Evolutionary conservation across 1,140 invertebrate genomes (phyloP).

Genomic region (Sminthurinus signatus): DNA sequence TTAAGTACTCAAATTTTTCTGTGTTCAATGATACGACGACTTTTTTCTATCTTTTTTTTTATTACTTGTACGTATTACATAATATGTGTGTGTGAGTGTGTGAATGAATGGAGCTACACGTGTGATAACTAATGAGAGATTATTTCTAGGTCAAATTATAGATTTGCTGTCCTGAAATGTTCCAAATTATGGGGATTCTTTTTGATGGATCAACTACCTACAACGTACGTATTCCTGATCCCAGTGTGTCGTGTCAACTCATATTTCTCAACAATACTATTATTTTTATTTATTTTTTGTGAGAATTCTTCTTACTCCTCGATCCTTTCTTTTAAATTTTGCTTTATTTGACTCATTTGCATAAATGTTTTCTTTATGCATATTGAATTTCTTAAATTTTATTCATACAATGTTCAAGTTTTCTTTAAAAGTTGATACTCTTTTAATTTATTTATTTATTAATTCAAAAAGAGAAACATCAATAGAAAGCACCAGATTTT

Average conservation of each 20-base stretch:
- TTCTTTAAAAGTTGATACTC: too few relatives aligned
- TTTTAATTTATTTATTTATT: too few relatives aligned
- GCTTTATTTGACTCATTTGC: too few relatives aligned
- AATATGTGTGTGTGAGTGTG: conserved; percentile 21
- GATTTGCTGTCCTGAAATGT: conserved; percentile 15
- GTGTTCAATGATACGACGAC: conserved; percentile 1
- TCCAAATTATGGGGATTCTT: conserved; percentile 1
- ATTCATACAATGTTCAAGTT: too few relatives aligned
- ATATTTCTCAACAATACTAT: conserved; percentile 16
- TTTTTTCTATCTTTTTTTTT: conserved; percentile 18
- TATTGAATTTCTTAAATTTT: too few relatives aligned
- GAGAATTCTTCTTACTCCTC: too few relatives aligned
- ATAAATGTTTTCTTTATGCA: too few relatives aligned
- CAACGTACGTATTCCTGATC: conserved; percentile 33
- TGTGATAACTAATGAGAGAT: conserved; percentile 39
- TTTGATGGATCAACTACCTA: conserved; percentile 10
- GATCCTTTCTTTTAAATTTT: too few relatives aligned
- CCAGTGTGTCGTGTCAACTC: conserved; percentile 3
- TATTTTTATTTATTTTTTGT: too few relatives aligned
- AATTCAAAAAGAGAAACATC: too few relatives aligned
- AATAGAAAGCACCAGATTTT: too few relatives aligned
- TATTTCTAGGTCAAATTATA: conserved; percentile 39
- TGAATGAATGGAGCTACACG: conserved; percentile 38
- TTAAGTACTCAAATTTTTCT: not conserved
- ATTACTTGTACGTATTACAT: too few relatives aligned